phyloP scores from a whole-genome alignment of 2,797 vertebrate species.

The Rhadinocentrus ornatus region DNA sequence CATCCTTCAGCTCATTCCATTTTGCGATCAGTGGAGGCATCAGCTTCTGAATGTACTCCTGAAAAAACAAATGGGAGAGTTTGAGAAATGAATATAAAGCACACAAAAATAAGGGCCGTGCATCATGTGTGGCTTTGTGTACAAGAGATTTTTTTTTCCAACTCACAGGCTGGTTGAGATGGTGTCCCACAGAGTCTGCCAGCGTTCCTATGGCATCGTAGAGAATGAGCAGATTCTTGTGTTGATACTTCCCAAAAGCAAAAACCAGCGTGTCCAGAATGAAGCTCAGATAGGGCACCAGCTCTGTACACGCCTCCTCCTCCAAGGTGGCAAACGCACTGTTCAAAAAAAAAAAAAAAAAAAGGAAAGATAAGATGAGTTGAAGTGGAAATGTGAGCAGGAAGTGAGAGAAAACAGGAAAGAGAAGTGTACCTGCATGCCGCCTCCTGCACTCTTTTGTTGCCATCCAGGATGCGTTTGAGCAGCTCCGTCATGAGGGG shows the following conservation, averaged over 20 bases:
- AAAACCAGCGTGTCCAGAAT: constrained; percentile 96
- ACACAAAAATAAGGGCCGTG: too few species aligned
- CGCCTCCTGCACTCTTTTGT: constrained; percentile 94
- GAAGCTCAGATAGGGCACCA: constrained; percentile 95
- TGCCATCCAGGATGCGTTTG: constrained; percentile 93
- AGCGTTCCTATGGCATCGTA: constrained; percentile 96
- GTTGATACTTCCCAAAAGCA: constrained; percentile 96
- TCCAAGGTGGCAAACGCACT: constrained; percentile 95
- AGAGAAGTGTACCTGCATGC: constrained; percentile 87
- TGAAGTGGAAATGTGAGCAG: background rate
- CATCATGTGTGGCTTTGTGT: too few species aligned
- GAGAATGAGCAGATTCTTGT: constrained; percentile 96
- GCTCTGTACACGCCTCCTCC: constrained; percentile 95
- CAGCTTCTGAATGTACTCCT: constrained; percentile 97
- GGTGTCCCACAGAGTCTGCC: constrained; percentile 95
- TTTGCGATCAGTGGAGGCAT: constrained; percentile 97
- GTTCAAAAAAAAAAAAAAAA: background rate
- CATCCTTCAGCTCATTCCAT: constrained; percentile 96
- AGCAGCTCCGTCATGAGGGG: constrained; percentile 96
- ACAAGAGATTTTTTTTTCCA: too few species aligned
- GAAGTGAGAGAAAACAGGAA: background rate
- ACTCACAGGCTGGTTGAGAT: constrained; percentile 91
- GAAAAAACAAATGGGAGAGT: constrained; percentile 1
- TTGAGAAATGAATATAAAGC: too few species aligned
- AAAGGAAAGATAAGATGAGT: background rate